Base-by-base conservation (phyloP, 2,113 vertebrate genomes). In the Aegotheles bennettii region DNA sequence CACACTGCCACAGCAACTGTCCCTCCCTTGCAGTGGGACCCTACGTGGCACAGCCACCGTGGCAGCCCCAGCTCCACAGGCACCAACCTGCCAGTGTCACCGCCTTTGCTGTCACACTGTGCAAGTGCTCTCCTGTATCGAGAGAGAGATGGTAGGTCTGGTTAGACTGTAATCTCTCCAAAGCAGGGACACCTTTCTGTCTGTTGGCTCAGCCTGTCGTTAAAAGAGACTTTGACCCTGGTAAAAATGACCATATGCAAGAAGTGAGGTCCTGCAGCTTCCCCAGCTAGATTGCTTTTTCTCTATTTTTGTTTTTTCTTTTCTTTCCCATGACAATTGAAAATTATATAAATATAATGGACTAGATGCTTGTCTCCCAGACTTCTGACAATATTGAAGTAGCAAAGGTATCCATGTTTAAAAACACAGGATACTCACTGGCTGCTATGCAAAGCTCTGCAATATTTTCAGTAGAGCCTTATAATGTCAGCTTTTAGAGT, bases 381-480 rank as follows among this genome's bases (percentile, higher is more conserved):
- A 73, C 42, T 50, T 81, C 51, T 53, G 42, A 51, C 48, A 75
- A 29, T 61, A 65, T 1, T 28, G 63, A 70, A 83, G 71, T 24
- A 74, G 42, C 42, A 65, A 81, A 93, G 35, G 26, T 70, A 35
- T 51, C 79, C 14, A 14, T 67, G 29, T 89, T 78, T 80, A 64
- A 92, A 90, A 88, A 12, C n/a, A 69, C n/a, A 63, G 42, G 45
- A 57, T 4, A 9, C 57, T 91, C 60, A 10, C 23, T 51, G 88
- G 53, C 60, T 89, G 54, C 82, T 60, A 51, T 88, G 94, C 86
- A 95, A 95, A 96, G 79, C 83, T 91, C 71, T 86, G 87, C 82
- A 95, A 61, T 94, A 87, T 85, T 96, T 96, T 94, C 95, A 94
- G 79, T 15, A 75, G 71, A 85, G 82, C 79, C 80, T 94, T 87